These are phyloP conservation scores for Pteromalus puparum DNA, from an alignment of 1,140 invertebrate genomes.

Conservation along the genomic window DNA sequence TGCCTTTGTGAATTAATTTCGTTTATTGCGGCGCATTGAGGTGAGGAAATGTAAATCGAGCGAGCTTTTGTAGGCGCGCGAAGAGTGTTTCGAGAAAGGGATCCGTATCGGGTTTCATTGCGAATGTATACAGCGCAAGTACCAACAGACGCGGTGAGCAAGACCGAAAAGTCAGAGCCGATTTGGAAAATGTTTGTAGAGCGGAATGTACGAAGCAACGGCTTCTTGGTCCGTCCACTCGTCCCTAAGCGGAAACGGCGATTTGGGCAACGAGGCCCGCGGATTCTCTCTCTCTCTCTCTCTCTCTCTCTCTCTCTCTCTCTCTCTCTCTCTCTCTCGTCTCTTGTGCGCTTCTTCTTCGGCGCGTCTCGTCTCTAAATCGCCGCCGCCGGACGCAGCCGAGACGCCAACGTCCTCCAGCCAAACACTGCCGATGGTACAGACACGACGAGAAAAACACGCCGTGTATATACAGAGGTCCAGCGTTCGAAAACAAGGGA, in stretches of 20 bases:
- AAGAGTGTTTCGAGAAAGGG: background rate
- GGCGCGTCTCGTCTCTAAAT: background rate
- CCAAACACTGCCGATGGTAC: background rate
- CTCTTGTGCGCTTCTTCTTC: background rate
- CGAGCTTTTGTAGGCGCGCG: too few relatives aligned
- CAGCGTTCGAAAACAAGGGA: slow-evolving; percentile 39
- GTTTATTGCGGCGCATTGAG: slow-evolving; percentile 48
- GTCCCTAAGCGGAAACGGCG: slow-evolving; percentile 27
- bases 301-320: slow-evolving; percentile 12
- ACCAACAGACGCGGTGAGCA: background rate
- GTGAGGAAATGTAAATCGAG: background rate
- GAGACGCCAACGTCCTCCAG: slow-evolving; percentile 21
- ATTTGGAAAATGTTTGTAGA: background rate
- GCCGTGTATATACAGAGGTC: slow-evolving; percentile 8
- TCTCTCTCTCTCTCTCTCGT: slow-evolving; percentile 8
- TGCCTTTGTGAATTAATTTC: slow-evolving; percentile 54
- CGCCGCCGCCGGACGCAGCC: slow-evolving; percentile 24
- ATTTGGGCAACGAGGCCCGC: slow-evolving; percentile 15
- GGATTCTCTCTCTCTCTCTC: slow-evolving; percentile 28
- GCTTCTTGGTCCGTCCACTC: background rate
- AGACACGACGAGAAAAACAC: slow-evolving; percentile 1
- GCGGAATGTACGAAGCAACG: background rate
- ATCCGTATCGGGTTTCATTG: background rate
- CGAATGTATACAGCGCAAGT: slow-evolving; percentile 15
- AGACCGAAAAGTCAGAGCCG: background rate